A percentile compares a stretch with the other conserved stretches of the same genome.
These are phyloP conservation scores for Copidosoma floridanum DNA, from an alignment of 1,140 invertebrate genomes.

Conservation along the genomic window DNA sequence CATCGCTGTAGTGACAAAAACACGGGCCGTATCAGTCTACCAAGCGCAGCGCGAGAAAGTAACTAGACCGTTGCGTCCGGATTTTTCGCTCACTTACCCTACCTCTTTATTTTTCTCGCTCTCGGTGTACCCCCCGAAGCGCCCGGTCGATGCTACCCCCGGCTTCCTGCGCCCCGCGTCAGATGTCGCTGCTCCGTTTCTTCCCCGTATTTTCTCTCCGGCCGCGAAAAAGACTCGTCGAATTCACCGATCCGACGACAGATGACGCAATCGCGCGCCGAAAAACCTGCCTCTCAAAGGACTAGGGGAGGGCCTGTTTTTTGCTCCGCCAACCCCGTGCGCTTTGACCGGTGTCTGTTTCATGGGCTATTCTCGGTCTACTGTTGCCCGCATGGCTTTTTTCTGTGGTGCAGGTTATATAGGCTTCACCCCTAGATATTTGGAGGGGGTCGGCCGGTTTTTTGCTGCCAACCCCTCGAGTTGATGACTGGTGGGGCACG, in stretches of 20 bases:
- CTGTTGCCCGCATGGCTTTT: not conserved
- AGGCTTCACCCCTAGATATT: too few species aligned
- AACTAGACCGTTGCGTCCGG: not conserved
- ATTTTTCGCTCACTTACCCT: conserved; percentile 1
- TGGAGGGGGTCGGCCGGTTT: too few species aligned
- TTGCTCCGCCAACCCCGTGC: not conserved
- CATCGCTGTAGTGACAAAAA: too few species aligned
- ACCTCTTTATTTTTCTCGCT: not conserved
- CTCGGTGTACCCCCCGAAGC: conserved; percentile 24
- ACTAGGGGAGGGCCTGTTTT: not conserved
- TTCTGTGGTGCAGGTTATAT: too few species aligned
- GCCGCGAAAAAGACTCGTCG: not conserved
- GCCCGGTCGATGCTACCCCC: conserved; percentile 23
- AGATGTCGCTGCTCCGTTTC: conserved; percentile 33
- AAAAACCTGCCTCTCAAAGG: not conserved
- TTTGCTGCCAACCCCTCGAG: too few species aligned
- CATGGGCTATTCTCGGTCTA: not conserved
- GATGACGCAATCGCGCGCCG: conserved; percentile 6
- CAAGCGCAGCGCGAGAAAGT: too few species aligned
- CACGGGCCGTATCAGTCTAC: too few species aligned
- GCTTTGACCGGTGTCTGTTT: not conserved
- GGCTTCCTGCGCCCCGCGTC: conserved; percentile 23
- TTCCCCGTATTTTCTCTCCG: not conserved
- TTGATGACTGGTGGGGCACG: too few species aligned
- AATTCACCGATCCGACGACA: conserved; percentile 13